A percentile compares a stretch with the other conserved stretches of the same genome.
These are phyloP conservation scores for Colistium nudipinnis DNA, from an alignment of 2,113 vertebrate genomes.

Conservation along the genomic window DNA sequence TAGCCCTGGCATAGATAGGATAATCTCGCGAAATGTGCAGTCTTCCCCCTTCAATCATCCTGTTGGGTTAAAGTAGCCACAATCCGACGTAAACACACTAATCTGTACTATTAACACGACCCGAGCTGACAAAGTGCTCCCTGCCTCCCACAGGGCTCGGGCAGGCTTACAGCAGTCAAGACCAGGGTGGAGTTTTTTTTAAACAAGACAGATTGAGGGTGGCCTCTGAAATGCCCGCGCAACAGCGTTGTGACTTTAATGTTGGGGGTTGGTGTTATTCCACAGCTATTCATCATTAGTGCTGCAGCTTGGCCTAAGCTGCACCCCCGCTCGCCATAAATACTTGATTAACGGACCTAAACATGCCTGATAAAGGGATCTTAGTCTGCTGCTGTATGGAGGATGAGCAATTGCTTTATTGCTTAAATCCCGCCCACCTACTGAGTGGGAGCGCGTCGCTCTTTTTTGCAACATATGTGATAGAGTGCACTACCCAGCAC, in stretches of 20 bases:
- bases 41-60: constrained; percentile 66
- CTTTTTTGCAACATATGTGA: constrained; percentile 77
- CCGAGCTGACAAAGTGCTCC: constrained; percentile 64
- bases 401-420: constrained; percentile 75
- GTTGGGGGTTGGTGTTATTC: constrained; percentile 63
- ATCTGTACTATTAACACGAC: constrained; percentile 75
- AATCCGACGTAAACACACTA: constrained; percentile 78
- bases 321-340: constrained; percentile 74
- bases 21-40: constrained; percentile 68
- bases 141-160: constrained; percentile 62
- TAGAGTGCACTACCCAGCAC: constrained; percentile 65
- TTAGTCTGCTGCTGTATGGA: constrained; percentile 53
- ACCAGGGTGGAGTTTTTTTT: constrained; percentile 61
- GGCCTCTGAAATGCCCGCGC: constrained; percentile 47
- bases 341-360: constrained; percentile 80
- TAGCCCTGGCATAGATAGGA: constrained; percentile 58
- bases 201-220: constrained; percentile 74
- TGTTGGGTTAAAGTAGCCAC: constrained; percentile 62
- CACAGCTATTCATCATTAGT: constrained; percentile 74
- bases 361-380: constrained; percentile 74
- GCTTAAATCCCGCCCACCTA: constrained; percentile 77
- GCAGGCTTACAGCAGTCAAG: constrained; percentile 62
- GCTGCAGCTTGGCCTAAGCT: constrained; percentile 62
- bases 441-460: constrained; percentile 78
- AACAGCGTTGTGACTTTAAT: constrained; percentile 69